Conservation (phyloP, 2,113 vertebrate species). For the Tapirus terrestris region DNA sequence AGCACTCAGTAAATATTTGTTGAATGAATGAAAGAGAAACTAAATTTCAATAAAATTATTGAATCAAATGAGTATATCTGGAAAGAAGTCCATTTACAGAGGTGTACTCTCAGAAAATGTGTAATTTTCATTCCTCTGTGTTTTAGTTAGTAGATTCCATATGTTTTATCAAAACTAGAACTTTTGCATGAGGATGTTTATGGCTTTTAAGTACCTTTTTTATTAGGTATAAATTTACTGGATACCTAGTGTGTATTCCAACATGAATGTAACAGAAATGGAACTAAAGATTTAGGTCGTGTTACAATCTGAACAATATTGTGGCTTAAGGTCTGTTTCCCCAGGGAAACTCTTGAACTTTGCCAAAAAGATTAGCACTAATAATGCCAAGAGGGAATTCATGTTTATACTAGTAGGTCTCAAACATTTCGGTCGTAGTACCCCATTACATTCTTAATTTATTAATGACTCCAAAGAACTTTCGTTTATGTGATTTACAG, state of each 20-base stretch:
- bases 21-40: neutral
- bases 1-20: neutral
- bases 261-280: neutral
- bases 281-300: neutral
- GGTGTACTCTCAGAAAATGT: neutral
- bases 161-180: neutral
- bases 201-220: neutral
- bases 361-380: neutral
- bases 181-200: neutral
- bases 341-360: neutral
- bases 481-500: neutral
- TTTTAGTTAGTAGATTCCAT: neutral
- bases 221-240: neutral
- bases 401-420: neutral
- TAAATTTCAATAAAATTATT: neutral
- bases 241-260: neutral
- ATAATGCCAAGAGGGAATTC: neutral
- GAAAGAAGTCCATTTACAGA: neutral
- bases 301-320: neutral
- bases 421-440: neutral
- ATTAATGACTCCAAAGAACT: neutral
- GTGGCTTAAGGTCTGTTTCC: neutral
- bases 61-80: neutral
- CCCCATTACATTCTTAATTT: neutral
- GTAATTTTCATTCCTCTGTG: neutral